A percentile compares a stretch with the other conserved stretches of the same genome.
Evolutionary conservation across 64 coral and sea anemone genomes (phyloP).

Genomic region (Dendronephthya gigantea): DNA sequence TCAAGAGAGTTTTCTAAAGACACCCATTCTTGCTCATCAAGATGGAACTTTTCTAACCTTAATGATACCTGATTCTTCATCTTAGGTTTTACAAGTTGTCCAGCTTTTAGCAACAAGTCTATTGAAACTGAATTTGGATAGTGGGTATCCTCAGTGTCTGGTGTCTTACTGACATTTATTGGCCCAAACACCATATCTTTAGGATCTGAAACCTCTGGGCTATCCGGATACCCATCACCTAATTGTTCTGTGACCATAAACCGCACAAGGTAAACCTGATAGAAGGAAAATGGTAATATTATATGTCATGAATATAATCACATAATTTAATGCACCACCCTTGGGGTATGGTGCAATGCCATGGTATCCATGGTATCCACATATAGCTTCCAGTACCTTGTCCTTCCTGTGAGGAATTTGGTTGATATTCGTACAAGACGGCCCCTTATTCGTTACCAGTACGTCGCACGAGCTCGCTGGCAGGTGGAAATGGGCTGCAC

Average conservation of each 20-base stretch:
- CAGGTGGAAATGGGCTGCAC: conserved; percentile 9
- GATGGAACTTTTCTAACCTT: background rate
- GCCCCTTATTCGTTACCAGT: conserved; percentile 18
- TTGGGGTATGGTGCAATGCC: background rate
- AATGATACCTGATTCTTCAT: background rate
- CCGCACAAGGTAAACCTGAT: background rate
- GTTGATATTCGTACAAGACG: background rate
- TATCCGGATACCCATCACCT: background rate
- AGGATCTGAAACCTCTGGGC: background rate
- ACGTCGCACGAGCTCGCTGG: conserved; percentile 1
- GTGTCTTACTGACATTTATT: background rate
- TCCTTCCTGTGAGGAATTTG: no score
- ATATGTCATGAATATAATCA: background rate
- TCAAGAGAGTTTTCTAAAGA: background rate
- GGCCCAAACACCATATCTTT: background rate
- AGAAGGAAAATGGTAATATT: background rate
- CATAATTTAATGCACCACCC: background rate
- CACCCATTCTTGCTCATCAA: background rate
- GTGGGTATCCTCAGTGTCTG: background rate
- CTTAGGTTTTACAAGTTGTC: background rate
- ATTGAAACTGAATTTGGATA: background rate
- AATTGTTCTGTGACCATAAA: background rate
- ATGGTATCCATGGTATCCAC: background rate
- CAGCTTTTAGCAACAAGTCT: background rate
- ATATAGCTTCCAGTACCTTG: background rate